These are phyloP conservation scores for Simalia tracyae DNA, from an alignment of 2,797 vertebrate species.

Conservation along the genomic window DNA sequence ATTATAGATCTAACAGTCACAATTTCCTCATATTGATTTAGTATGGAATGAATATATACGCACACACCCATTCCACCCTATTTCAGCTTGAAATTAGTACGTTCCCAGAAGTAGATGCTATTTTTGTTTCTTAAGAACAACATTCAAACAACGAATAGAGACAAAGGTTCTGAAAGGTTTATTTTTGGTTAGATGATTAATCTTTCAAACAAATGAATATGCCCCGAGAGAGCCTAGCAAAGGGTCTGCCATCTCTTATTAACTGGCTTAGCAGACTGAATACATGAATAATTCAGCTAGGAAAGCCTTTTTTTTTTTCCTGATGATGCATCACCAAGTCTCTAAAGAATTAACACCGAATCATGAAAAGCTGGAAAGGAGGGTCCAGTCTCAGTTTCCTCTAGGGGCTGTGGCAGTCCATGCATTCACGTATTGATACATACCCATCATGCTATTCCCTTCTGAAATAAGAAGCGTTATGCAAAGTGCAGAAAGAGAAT, in stretches of 20 bases:
- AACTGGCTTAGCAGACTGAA: conserved; percentile 64
- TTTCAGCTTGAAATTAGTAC: neutral
- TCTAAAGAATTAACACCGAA: conserved; percentile 52
- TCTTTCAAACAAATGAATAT: conserved; percentile 66
- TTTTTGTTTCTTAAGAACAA: neutral
- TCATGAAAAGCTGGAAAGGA: conserved; percentile 54
- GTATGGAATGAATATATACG: neutral
- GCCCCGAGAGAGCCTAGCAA: conserved; percentile 55
- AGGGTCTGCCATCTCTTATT: conserved; percentile 64
- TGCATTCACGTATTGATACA: neutral
- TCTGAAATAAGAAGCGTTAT: neutral
- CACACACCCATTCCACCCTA: accelerated
- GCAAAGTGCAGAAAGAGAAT: neutral
- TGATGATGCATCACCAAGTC: conserved; percentile 54
- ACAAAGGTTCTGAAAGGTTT: conserved; percentile 55
- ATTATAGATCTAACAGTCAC: neutral
- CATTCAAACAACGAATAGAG: conserved; percentile 30
- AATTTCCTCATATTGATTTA: neutral
- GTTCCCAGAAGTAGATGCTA: conserved; percentile 6
- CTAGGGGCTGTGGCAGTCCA: conserved; percentile 47
- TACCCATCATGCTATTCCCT: neutral
- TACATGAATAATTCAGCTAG: conserved; percentile 68
- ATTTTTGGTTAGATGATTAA: conserved; percentile 63
- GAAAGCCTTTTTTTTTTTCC: conserved; percentile 49
- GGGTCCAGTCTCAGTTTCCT: conserved; percentile 49